Base-by-base conservation (phyloP, 64 coral and sea anemone genomes). In the Actinia tenebrosa region DNA sequence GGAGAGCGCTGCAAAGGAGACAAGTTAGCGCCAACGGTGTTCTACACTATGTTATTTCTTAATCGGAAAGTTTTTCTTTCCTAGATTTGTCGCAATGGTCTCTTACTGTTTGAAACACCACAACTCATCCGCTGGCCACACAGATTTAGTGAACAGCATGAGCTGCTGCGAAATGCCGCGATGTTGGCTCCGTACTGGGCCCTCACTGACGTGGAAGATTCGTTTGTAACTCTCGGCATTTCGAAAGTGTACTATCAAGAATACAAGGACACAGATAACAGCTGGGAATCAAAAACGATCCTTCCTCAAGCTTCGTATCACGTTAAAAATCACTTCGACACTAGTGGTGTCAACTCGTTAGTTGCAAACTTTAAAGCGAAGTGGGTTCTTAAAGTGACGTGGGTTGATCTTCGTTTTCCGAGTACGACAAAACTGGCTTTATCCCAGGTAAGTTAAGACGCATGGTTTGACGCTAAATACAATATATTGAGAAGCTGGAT, bases 371-470 rank as follows among this genome's bases (percentile, higher is more conserved):
- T 72, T 72, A 30, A 7, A 2, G 69, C 69, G 11, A 72, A n/a
- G n/a, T 72, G 69, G 69, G 69, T 72, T 72, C 69, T 72, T 37
- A 72, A 72, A 72, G 69, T 72, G 69, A 72, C 69, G 26, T 72
- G 69, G 69, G 69, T 72, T 13, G 69, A 72, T 23, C 69, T 72
- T 14, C 69, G 69, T 27, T 72, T 13, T 3, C 69, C 69, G 9
- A 26, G 19, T 72, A 37, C n/a, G 6, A 27, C 69, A 30, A 10
- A 14, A 10, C 4, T 72, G 10, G 11, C 69, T 72, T 30, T 23
- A 42, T 11, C 26, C 9, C 69, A 42, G 69, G 69, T 72, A 72
- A 72, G 23, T 27, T 4, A 42, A n/a, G 13, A 22, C n/a, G 4
- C 1, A 66, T n/a, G 22, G 18, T 22, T 66, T 14, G 2, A 58